Percentiles rank a stretch among this genome's conserved stretches.
Evolutionary conservation across 1,140 invertebrate genomes (phyloP).

Genomic region (Drosophila oshimai): DNA sequence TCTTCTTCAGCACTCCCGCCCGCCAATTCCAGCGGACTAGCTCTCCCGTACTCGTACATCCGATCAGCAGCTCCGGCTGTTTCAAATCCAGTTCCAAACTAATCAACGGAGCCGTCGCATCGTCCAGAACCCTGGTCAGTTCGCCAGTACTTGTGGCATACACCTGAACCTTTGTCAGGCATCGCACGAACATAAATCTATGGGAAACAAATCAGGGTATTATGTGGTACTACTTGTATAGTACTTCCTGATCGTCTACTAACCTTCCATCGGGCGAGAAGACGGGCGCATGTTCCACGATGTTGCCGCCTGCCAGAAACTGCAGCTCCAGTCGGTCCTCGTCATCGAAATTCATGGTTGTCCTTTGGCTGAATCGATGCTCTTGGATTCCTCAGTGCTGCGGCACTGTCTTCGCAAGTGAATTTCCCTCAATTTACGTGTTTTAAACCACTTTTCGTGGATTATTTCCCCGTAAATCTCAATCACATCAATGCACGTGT

Average conservation of each 20-base stretch:
- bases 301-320: slow-evolving; percentile 85
- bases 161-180: slow-evolving; percentile 84
- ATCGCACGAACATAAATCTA: slow-evolving; percentile 85
- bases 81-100: slow-evolving; percentile 83
- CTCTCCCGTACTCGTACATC: slow-evolving; percentile 84
- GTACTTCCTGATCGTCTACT: slow-evolving; percentile 58
- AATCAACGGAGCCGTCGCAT: slow-evolving; percentile 83
- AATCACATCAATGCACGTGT: slow-evolving; percentile 39
- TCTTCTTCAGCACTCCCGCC: slow-evolving; percentile 83
- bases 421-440: background rate
- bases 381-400: slow-evolving; percentile 5
- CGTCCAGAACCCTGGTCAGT: slow-evolving; percentile 84
- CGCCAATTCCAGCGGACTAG: slow-evolving; percentile 84
- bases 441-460: slow-evolving; percentile 1
- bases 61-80: slow-evolving; percentile 83
- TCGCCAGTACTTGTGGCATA: slow-evolving; percentile 85
- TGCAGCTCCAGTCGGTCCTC: slow-evolving; percentile 77
- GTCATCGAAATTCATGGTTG: slow-evolving; percentile 66
- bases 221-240: slow-evolving; percentile 7
- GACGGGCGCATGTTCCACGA: slow-evolving; percentile 85
- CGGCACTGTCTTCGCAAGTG: background rate
- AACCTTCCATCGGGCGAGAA: slow-evolving; percentile 87
- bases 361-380: background rate
- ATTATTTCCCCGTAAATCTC: slow-evolving; percentile 1
- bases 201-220: slow-evolving; percentile 41